Evolutionary conservation across 2,888 invertebrate species (phyloP).

Genomic region (Amphimallon solstitiale): DNA sequence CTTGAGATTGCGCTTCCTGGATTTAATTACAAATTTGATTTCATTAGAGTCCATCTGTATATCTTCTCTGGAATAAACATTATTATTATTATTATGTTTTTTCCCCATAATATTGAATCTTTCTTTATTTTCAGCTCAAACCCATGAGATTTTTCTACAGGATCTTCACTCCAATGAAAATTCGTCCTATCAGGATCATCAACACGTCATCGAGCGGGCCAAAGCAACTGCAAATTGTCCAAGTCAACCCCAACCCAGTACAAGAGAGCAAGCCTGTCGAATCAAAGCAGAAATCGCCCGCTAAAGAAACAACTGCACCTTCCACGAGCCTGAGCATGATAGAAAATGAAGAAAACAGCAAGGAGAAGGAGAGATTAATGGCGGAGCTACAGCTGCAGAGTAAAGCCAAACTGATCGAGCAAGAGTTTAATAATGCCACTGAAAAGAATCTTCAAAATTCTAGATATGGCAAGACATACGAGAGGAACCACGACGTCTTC

Average conservation of each 20-base stretch:
- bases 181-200: slow-evolving; percentile 60
- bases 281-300: slow-evolving; percentile 21
- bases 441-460: slow-evolving; percentile 20
- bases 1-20: no score
- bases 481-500: slow-evolving; percentile 6
- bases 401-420: slow-evolving; percentile 49
- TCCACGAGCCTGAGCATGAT: background rate
- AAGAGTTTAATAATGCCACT: slow-evolving; percentile 25
- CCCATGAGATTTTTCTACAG: slow-evolving; percentile 75
- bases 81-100: no score
- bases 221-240: slow-evolving; percentile 60
- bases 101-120: no score
- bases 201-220: slow-evolving; percentile 58
- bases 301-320: background rate
- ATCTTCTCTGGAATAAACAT: no score
- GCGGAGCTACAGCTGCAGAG: slow-evolving; percentile 59
- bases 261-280: background rate
- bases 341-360: slow-evolving; percentile 43
- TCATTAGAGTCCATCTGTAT: no score
- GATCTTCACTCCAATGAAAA: slow-evolving; percentile 64
- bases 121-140: slow-evolving; percentile 64
- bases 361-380: slow-evolving; percentile 57
- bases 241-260: slow-evolving; percentile 47
- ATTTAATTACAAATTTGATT: no score
- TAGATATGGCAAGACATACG: slow-evolving; percentile 27